Evolutionary conservation across 2,797 vertebrate genomes (phyloP).

Genomic region (Protonibea diacanthus): DNA sequence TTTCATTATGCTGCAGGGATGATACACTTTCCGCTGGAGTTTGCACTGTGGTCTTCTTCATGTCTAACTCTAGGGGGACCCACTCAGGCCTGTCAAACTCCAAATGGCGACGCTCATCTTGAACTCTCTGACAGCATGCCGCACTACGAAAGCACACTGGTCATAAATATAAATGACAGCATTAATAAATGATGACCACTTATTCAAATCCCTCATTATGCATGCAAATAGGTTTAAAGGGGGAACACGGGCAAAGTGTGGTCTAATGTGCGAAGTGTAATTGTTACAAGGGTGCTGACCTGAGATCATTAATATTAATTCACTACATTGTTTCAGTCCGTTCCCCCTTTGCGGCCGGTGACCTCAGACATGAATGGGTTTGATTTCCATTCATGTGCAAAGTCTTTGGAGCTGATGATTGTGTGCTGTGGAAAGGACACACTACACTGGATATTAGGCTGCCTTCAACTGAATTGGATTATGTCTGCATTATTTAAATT

Average conservation of each 20-base stretch:
- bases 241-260: slow-evolving; percentile 58
- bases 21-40: not conserved
- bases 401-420: slow-evolving; percentile 37
- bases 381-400: slow-evolving; percentile 71
- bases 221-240: slow-evolving; percentile 78
- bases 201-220: slow-evolving; percentile 75
- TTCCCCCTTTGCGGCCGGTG: slow-evolving; percentile 36
- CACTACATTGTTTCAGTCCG: slow-evolving; percentile 67
- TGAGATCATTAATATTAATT: slow-evolving; percentile 78
- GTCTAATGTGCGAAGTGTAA: slow-evolving; percentile 69
- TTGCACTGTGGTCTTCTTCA: not conserved
- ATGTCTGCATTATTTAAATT: slow-evolving; percentile 25
- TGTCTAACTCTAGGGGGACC: not conserved
- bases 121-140: slow-evolving; percentile 23
- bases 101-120: slow-evolving; percentile 32
- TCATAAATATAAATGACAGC: slow-evolving; percentile 83
- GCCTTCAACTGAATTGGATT: slow-evolving; percentile 36
- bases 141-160: slow-evolving; percentile 44
- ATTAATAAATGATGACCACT: slow-evolving; percentile 81
- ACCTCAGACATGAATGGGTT: slow-evolving; percentile 62
- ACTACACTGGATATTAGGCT: slow-evolving; percentile 3
- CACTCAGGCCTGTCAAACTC: not conserved
- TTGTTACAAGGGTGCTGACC: slow-evolving; percentile 74
- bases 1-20: not conserved
- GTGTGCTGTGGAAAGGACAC: slow-evolving; percentile 29